These are phyloP conservation scores for Peromyscus nudipes DNA, from an alignment of 2,797 vertebrate genomes.

Conservation along the genomic window DNA sequence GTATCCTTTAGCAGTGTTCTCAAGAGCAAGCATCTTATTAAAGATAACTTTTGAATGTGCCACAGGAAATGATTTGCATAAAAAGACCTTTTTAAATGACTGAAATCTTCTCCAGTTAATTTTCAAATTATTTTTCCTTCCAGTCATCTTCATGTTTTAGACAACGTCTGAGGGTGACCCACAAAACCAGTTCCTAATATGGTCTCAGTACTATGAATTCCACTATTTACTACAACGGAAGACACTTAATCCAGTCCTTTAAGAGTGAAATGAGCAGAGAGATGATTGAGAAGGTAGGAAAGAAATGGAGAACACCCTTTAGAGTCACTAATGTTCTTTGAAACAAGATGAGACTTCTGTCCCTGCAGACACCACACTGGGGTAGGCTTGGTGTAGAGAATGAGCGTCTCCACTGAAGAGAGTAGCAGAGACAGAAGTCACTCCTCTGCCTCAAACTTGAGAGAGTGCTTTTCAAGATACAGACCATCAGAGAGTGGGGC, in stretches of 20 bases:
- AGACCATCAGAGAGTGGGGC: neutral
- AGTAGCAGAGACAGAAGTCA: neutral
- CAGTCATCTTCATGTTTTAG: neutral
- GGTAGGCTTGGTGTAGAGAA: neutral
- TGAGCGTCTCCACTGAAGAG: neutral
- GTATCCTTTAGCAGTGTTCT: slow-evolving; percentile 70
- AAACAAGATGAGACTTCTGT: slow-evolving; percentile 1
- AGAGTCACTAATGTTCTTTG: slow-evolving; percentile 35
- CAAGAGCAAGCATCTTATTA: slow-evolving; percentile 80
- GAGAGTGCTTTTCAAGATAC: neutral
- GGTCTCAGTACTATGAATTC: neutral
- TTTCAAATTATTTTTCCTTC: slow-evolving; percentile 48
- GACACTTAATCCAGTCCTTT: neutral
- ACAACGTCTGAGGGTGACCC: neutral
- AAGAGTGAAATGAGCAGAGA: neutral
- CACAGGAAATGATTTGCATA: slow-evolving; percentile 44
- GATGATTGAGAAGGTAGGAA: neutral
- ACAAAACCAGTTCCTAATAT: slow-evolving; percentile 1
- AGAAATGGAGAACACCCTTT: slow-evolving; percentile 6
- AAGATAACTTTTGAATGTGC: slow-evolving; percentile 76
- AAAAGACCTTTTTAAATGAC: slow-evolving; percentile 32
- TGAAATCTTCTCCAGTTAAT: slow-evolving; percentile 65
- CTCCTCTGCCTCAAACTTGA: neutral
- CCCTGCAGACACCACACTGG: neutral
- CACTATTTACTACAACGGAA: neutral